Evolutionary conservation across 30 jellyfish, hydroid and myxozoan genomes (phyloP).

Genomic region (Hydra vulgaris): DNA sequence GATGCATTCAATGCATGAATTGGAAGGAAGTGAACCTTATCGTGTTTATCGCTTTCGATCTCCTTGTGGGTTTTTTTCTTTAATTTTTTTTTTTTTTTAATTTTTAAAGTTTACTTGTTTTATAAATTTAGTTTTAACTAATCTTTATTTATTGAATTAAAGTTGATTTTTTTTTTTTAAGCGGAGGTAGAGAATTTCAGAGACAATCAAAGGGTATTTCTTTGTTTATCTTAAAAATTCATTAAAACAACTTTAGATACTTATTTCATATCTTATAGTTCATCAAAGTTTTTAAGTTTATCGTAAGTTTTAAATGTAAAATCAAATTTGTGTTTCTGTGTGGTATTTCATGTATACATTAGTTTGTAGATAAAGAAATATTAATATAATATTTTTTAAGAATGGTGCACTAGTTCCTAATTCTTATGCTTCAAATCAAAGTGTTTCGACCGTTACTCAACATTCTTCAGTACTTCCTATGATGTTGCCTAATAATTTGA

Average conservation of each 20-base stretch:
- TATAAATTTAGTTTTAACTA: too few species aligned
- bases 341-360: too few species aligned
- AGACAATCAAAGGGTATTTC: not conserved
- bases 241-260: too few species aligned
- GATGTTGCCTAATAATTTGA: not conserved
- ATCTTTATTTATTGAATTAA: not conserved
- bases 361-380: too few species aligned
- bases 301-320: too few species aligned
- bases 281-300: too few species aligned
- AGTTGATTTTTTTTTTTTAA: not conserved
- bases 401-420: not conserved
- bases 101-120: too few species aligned
- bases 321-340: too few species aligned
- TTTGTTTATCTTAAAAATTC: too few species aligned
- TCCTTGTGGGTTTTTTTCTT: conserved; percentile 41
- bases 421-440: not conserved
- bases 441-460: not conserved
- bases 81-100: too few species aligned
- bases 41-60: conserved; percentile 78
- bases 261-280: too few species aligned
- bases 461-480: not conserved
- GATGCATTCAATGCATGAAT: conserved; percentile 24
- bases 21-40: conserved; percentile 84
- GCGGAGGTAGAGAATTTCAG: not conserved
- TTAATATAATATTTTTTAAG: too few species aligned